Base-by-base conservation (phyloP, 2,888 invertebrate species). In the Autographa gamma region DNA sequence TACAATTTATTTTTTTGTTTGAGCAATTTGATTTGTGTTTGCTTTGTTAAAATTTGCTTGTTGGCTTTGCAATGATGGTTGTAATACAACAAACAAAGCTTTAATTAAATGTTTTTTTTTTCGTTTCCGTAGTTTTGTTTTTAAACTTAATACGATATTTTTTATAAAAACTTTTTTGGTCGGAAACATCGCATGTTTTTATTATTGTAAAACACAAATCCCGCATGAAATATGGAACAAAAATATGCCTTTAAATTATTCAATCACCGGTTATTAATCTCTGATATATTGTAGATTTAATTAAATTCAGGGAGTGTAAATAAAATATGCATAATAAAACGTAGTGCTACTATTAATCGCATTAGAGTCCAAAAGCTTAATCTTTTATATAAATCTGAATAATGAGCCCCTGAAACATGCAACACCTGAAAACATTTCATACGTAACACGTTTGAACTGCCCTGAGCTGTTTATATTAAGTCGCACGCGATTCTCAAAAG, bases 321-420 rank as follows among this genome's bases (percentile, higher is more conserved):
- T 71, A 77, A 62, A 74, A 79, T 71, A 77, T 79, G 71, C 76
- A 76, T 66, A 77, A 69, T 71, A 70, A 74, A 70, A 31, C 68
- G 69, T 69, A 74, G 43, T 71, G 71, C 75, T 48, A 73, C 73
- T 73, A 74, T 73, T 83, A 79, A 76, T 83, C 79, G 74, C 68
- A 77, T 81, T 79, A 81, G 60, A 68, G 74, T 73, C 61, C 58
- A 64, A 71, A 73, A 77, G 77, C 66, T 60, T 81, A 85, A 86
- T 86, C 86, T 84, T 76, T 63, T 63, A 79, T 74, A 81, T 78
- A 81, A 85, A 86, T 86, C 86, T 84, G 63, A 77, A 75, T 86
- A 86, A 86, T 85, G 82, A 86, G 75, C 69, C 71, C 63, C 66
- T 74, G 71, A 58, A 78, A 79, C 86, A 82, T 83, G 85, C 84